phyloP scores from a whole-genome alignment of 2,113 vertebrate species.

The Trematocara nigrifrons region DNA sequence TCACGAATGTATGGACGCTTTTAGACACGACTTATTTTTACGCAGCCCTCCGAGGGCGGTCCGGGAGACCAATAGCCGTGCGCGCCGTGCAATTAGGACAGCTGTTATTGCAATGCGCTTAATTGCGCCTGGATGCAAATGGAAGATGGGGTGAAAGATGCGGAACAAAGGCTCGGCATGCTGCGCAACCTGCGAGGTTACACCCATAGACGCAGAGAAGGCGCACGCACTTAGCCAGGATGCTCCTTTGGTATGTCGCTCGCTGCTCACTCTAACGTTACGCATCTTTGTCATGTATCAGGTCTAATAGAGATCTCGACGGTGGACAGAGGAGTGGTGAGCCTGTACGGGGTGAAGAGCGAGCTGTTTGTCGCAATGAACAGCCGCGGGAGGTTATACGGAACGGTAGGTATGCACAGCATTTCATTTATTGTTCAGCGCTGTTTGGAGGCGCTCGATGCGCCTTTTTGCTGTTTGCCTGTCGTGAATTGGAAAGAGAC shows the following conservation, averaged over 20 bases:
- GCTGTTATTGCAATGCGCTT: conserved; percentile 25
- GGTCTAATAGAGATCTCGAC: conserved; percentile 95
- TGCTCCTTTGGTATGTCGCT: background rate
- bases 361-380: conserved; percentile 90
- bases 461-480: background rate
- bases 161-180: conserved; percentile 62
- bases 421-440: conserved; percentile 34
- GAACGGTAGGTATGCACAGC: conserved; percentile 83
- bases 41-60: conserved; percentile 60
- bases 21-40: conserved; percentile 79
- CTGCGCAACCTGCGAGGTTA: conserved; percentile 59
- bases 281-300: conserved; percentile 53
- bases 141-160: conserved; percentile 35
- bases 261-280: background rate
- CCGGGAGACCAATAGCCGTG: conserved; percentile 30
- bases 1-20: conserved; percentile 74
- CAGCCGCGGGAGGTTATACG: conserved; percentile 85
- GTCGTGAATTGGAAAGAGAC: background rate
- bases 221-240: background rate
- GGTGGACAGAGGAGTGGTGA: conserved; percentile 91
- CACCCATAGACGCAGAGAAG: conserved; percentile 38
- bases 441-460: background rate
- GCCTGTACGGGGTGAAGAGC: conserved; percentile 86
- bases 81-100: conserved; percentile 41
- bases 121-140: conserved; percentile 16